Evolutionary conservation across 1,140 invertebrate genomes (phyloP).

Genomic region (Zaprionus capensis): DNA sequence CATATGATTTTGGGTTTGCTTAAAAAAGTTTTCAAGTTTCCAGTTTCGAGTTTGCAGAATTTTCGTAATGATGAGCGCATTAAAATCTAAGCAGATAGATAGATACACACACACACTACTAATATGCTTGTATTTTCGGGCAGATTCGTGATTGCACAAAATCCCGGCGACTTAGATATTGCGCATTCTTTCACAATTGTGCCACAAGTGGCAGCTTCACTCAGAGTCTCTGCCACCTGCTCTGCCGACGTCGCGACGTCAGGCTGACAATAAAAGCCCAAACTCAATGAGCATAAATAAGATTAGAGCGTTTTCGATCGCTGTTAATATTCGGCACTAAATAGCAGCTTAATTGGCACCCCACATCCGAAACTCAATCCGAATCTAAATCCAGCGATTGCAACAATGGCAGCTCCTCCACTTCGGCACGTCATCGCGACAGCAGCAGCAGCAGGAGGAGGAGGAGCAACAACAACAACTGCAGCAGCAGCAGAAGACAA

Average conservation of each 20-base stretch:
- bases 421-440: constrained; percentile 7
- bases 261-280: constrained; percentile 58
- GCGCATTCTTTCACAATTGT: constrained; percentile 69
- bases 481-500: constrained; percentile 4
- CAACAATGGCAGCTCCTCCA: constrained; percentile 53
- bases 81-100: constrained; percentile 34
- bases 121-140: constrained; percentile 4
- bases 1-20: constrained; percentile 73
- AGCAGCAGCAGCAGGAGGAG: constrained; percentile 12
- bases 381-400: constrained; percentile 15
- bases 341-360: constrained; percentile 77
- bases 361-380: constrained; percentile 15
- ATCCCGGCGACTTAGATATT: constrained; percentile 44
- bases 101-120: neutral
- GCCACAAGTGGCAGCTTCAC: constrained; percentile 50
- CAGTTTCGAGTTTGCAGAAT: constrained; percentile 72
- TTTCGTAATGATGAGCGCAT: constrained; percentile 76
- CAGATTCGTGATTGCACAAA: constrained; percentile 62
- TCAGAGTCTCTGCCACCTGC: constrained; percentile 10
- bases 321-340: constrained; percentile 64
- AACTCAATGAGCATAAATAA: constrained; percentile 76
- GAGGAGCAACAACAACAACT: constrained; percentile 11
- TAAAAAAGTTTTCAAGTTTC: constrained; percentile 68
- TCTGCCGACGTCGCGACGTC: constrained; percentile 28
- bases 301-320: constrained; percentile 59